Conservation (phyloP, 1,140 invertebrate genomes). For the Drosophila teissieri region DNA sequence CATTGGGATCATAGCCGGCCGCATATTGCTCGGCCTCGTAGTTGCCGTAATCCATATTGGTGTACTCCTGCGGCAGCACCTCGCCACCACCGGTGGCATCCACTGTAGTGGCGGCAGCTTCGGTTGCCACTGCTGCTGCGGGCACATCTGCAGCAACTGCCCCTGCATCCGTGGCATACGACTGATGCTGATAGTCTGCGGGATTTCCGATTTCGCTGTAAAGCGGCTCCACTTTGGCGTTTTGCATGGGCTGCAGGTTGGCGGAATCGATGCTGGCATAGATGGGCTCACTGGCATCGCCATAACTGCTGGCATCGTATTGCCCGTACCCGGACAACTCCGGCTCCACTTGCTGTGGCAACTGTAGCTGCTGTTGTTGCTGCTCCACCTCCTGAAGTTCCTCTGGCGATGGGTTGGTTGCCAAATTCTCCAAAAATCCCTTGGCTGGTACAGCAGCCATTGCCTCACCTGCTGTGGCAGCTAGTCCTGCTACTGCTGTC, state of each 20-base stretch:
- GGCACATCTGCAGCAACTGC: constrained; percentile 1
- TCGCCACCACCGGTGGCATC: constrained; percentile 21
- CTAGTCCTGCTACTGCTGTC: constrained; percentile 22
- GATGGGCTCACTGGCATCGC: constrained; percentile 61
- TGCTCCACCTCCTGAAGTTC: constrained; percentile 12
- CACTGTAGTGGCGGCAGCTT: not conserved
- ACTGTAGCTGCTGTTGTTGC: constrained; percentile 16
- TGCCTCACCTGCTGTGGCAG: constrained; percentile 1
- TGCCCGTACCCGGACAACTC: constrained; percentile 52
- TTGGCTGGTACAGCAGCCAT: constrained; percentile 23
- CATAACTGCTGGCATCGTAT: constrained; percentile 65
- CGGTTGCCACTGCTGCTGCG: not conserved
- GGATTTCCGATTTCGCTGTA: constrained; percentile 81
- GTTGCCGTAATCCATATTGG: constrained; percentile 78
- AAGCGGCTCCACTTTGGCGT: constrained; percentile 51
- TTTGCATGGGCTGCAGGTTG: constrained; percentile 26
- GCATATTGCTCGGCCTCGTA: constrained; percentile 73
- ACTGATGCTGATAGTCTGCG: constrained; percentile 75
- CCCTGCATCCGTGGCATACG: constrained; percentile 56
- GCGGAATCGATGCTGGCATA: constrained; percentile 68
- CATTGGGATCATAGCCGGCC: constrained; percentile 74
- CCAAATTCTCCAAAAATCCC: constrained; percentile 70
- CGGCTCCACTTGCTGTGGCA: constrained; percentile 12
- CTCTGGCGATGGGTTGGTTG: constrained; percentile 36
- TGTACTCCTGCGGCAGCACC: constrained; percentile 64